Conservation (phyloP, 2,113 vertebrate genomes). For the Dryoscopus gambensis region DNA sequence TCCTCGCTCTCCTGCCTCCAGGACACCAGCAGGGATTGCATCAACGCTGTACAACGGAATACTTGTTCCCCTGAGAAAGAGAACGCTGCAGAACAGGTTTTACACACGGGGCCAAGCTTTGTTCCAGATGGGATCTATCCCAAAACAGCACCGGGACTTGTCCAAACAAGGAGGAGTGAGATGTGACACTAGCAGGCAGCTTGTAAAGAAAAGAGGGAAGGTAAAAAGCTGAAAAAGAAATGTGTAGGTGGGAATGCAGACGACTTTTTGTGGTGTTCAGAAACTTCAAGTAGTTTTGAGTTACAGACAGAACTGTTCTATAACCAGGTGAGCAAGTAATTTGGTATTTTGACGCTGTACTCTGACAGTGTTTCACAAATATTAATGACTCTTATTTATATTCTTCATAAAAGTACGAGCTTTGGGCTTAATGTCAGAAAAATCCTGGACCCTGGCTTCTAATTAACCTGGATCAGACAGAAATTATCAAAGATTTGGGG, state of each 20-base stretch:
- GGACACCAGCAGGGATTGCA: neutral
- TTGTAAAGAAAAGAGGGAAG: neutral
- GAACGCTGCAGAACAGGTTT: neutral
- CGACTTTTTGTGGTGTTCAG: neutral
- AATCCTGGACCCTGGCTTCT: neutral
- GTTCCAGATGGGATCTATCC: slow-evolving; percentile 89
- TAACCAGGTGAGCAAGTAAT: neutral
- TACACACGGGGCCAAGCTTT: slow-evolving; percentile 80
- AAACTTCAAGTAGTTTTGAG: neutral
- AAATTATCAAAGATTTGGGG: neutral
- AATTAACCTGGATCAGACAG: accelerated
- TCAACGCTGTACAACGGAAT: neutral
- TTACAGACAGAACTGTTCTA: neutral
- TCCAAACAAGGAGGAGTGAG: slow-evolving; percentile 52
- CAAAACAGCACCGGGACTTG: slow-evolving; percentile 78
- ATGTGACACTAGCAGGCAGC: slow-evolving; percentile 5
- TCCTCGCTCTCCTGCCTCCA: neutral
- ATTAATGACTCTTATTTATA: neutral
- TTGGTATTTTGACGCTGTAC: neutral
- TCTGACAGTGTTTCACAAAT: neutral
- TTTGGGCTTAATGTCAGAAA: neutral
- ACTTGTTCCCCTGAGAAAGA: neutral
- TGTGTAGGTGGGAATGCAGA: neutral
- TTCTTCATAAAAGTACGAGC: neutral
- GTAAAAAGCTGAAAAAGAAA: neutral